These are phyloP conservation scores for Leptopterna dolabrata DNA, from an alignment of 2,888 invertebrate genomes.

Conservation along the genomic window DNA sequence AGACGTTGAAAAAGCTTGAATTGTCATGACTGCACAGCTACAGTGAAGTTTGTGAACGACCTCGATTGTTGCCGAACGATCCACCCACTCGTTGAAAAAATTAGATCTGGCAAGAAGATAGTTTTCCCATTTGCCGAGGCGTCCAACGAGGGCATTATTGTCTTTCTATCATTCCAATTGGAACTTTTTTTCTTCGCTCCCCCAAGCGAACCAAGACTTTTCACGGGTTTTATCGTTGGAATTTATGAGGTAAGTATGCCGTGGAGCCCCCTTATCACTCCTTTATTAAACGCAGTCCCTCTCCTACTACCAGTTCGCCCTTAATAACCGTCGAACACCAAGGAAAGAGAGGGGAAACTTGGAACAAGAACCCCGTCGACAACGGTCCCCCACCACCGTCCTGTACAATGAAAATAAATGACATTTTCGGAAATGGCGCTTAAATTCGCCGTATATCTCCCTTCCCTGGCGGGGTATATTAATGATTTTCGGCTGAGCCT, in stretches of 20 bases:
- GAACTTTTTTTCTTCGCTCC: not conserved
- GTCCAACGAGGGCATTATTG: not conserved
- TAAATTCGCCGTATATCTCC: not conserved
- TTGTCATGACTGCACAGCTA: not conserved
- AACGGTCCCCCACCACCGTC: not conserved
- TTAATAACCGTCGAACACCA: not conserved
- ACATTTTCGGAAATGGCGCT: not conserved
- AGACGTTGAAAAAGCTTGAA: too few relatives aligned
- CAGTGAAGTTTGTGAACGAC: not conserved
- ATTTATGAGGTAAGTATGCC: constrained; percentile 11
- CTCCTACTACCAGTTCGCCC: not conserved
- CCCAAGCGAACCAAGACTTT: not conserved
- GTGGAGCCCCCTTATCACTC: not conserved
- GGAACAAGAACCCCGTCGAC: not conserved
- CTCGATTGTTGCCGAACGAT: not conserved
- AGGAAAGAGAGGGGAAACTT: not conserved
- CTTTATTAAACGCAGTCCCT: constrained; percentile 6
- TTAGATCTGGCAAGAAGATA: not conserved
- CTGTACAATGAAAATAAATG: not conserved
- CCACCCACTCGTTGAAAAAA: not conserved
- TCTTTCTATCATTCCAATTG: not conserved
- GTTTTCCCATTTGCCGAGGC: not conserved
- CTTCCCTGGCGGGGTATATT: not conserved
- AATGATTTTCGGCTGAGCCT: not conserved
- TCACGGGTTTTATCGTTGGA: constrained; percentile 7